phyloP scores from a whole-genome alignment of 1,140 invertebrate species.

The Leptinotarsa lineolata region DNA sequence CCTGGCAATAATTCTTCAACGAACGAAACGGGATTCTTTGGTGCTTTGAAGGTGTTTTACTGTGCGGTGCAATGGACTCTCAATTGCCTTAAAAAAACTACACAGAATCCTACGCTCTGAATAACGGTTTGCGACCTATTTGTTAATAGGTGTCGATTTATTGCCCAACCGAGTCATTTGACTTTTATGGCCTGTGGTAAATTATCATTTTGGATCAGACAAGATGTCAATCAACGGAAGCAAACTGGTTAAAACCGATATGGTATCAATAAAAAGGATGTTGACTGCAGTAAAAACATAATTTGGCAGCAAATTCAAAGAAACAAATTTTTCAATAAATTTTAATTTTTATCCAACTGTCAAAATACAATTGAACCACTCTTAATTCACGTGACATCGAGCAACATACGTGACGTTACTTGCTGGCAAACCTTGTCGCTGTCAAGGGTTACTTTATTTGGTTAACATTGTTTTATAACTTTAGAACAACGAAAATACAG shows the following conservation, averaged over 20 bases:
- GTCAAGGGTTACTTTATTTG: neutral
- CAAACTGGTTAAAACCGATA: too few relatives aligned
- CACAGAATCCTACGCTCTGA: slow-evolving; percentile 27
- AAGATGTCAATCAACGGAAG: too few relatives aligned
- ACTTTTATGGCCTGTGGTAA: slow-evolving; percentile 39
- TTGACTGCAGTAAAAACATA: too few relatives aligned
- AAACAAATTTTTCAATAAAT: too few relatives aligned
- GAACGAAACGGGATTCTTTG: slow-evolving; percentile 42
- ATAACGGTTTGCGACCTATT: slow-evolving; percentile 41
- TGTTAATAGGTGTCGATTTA: slow-evolving; percentile 43
- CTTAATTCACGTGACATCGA: too few relatives aligned
- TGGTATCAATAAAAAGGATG: too few relatives aligned
- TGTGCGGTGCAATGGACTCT: slow-evolving; percentile 45
- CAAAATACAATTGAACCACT: too few relatives aligned
- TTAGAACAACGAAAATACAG: too few relatives aligned
- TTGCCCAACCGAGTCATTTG: slow-evolving; percentile 33
- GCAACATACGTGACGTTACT: too few relatives aligned
- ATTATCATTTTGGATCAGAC: slow-evolving; percentile 26
- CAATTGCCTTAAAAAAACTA: slow-evolving; percentile 38
- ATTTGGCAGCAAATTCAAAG: too few relatives aligned
- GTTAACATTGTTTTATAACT: too few relatives aligned
- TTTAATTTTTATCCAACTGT: too few relatives aligned
- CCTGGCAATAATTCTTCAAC: slow-evolving; percentile 44
- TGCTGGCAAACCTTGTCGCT: neutral
- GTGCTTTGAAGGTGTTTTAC: slow-evolving; percentile 42